Conservation (phyloP, 2,113 vertebrate genomes). For the Circaetus gallicus region DNA sequence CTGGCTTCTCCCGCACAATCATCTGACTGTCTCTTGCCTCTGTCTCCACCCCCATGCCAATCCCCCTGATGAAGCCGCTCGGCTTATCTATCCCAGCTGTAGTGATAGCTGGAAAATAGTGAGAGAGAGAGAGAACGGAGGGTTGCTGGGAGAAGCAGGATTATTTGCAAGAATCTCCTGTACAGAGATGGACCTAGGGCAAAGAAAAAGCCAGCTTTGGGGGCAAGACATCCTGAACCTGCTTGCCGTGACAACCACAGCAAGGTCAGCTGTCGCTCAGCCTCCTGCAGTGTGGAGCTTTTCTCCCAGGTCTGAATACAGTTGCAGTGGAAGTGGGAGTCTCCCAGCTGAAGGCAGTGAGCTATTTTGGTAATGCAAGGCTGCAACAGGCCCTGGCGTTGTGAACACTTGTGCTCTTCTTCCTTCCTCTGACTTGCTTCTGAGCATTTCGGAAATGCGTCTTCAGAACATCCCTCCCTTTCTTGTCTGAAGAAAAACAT, state of each 20-base stretch:
- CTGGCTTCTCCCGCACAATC: not conserved
- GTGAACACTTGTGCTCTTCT: not conserved
- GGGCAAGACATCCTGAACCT: not conserved
- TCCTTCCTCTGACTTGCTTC: not conserved
- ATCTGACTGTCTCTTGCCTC: not conserved
- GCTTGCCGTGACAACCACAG: not conserved
- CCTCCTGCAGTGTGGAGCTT: not conserved
- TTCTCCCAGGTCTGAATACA: not conserved
- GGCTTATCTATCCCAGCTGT: not conserved
- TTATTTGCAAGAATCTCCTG: not conserved
- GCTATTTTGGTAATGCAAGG: not conserved
- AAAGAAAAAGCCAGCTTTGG: not conserved
- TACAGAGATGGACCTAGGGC: not conserved
- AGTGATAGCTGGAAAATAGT: not conserved
- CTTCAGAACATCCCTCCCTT: not conserved
- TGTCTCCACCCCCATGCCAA: not conserved
- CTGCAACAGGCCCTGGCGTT: not conserved
- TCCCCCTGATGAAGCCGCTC: not conserved
- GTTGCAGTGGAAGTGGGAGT: not conserved
- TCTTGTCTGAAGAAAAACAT: not conserved
- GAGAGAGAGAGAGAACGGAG: not conserved
- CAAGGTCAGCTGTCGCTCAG: not conserved
- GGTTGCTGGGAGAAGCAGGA: not conserved
- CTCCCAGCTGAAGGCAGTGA: not conserved
- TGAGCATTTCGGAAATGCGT: constrained; percentile 20